Evolutionary conservation across 2,888 invertebrate genomes (phyloP), one percentile per base, ranked within the genome.

Genomic region (Dynastes tityus): DNA sequence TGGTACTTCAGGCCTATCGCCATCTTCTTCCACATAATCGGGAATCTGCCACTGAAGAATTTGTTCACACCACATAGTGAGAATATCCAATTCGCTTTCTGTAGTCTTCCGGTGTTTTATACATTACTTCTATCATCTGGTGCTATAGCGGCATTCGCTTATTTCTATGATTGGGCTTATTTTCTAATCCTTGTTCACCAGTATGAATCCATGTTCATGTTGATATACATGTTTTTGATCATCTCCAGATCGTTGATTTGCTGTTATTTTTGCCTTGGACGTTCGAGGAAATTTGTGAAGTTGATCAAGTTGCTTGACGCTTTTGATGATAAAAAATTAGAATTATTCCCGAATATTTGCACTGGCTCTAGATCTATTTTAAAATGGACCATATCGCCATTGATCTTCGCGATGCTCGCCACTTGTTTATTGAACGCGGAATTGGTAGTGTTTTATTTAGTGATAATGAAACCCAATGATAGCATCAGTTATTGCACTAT

Each of bases 1-100:
- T 84, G 82, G 82, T 83, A 84, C 71, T 83, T 84, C 64, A 80
- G 82, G 37, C 85, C 84, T 29, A 79, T 84, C 6, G 84, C 82
- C 8, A 32, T 83, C 6, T 71, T 81, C 6, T 80, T 81, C 65
- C 83, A 82, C 81, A 22, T 80, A 1, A 37, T 82, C 53, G 85
- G 85, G 13, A 81, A 82, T n/a, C 81, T 84, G 65, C 83, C 85
- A 6, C 37, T 85, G 49, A 80, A 84, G 78, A 84, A 84, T 77
- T 68, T 84, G 29, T 53, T 77, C 29, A 13, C 13, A 13, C 11
- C 49, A 6, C 65, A 70, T 13, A 32, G 40, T 13, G 71, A 79
- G 11, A 55, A 40, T 8, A 32, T 64, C 5, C 29, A 70, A 9
- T 40, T 79, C 9, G 27, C 37, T 16, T 71, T 32, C 29, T 63